Conservation (phyloP, 2,888 invertebrate species). For the Pseudococcus viburni region DNA sequence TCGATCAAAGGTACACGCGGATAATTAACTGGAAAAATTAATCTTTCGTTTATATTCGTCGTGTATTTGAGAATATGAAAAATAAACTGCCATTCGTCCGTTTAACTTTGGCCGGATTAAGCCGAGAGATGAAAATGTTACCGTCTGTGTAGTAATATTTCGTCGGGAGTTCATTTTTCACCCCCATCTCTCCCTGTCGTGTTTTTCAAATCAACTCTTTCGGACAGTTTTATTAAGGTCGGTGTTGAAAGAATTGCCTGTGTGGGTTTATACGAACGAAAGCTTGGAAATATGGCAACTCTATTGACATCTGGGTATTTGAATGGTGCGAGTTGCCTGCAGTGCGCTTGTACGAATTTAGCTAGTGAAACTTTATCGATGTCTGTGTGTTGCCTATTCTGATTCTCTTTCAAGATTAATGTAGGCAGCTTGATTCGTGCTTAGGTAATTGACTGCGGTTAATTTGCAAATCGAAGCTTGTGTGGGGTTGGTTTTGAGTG, state of each 20-base stretch:
- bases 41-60: constrained; percentile 36
- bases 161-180: not conserved
- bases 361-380: not conserved
- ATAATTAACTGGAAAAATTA: constrained; percentile 41
- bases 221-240: not conserved
- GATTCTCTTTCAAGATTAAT: no score
- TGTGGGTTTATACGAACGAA: not conserved
- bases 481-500: no score
- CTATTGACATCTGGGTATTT: constrained; percentile 8
- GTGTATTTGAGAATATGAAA: constrained; percentile 26
- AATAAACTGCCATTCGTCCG: not conserved
- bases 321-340: not conserved
- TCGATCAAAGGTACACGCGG: constrained; percentile 36
- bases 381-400: not conserved
- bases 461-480: no score
- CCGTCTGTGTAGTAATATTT: not conserved
- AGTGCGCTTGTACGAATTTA: not conserved
- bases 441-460: no score
- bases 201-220: not conserved
- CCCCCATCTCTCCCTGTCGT: not conserved
- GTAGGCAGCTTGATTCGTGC: no score
- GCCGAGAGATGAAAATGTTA: constrained; percentile 8
- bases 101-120: not conserved
- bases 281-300: not conserved
- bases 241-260: not conserved